phyloP scores from a whole-genome alignment of 2,113 vertebrate species.

The Dryoscopus gambensis region DNA sequence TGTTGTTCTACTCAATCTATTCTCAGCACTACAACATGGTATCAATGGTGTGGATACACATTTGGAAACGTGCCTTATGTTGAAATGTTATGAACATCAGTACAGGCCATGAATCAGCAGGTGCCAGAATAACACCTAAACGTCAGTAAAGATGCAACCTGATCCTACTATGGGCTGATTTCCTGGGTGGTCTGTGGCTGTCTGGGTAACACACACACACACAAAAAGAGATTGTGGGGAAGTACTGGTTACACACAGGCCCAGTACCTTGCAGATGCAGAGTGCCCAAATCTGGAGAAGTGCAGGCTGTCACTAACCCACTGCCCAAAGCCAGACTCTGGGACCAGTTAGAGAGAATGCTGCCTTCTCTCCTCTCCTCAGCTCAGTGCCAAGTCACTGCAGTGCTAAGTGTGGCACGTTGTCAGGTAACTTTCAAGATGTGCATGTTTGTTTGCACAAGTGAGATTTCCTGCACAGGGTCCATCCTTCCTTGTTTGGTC shows the following conservation, averaged over 20 bases:
- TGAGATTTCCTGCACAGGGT: background rate
- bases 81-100: background rate
- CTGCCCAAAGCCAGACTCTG: background rate
- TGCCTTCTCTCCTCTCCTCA: background rate
- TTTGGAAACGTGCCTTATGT: background rate
- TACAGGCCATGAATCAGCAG: background rate
- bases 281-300: background rate
- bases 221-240: background rate
- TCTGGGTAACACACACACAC: background rate
- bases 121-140: background rate
- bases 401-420: rapidly evolving
- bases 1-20: background rate
- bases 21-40: background rate
- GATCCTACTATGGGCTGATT: background rate
- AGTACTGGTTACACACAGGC: background rate
- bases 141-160: background rate
- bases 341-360: rapidly evolving
- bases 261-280: background rate
- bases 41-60: background rate
- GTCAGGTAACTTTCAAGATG: background rate
- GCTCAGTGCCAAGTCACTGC: background rate
- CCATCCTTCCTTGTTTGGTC: background rate
- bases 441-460: background rate
- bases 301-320: rapidly evolving
- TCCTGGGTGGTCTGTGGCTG: background rate